Conservation (phyloP, 2,797 vertebrate species). For the Sebastes cheni region DNA sequence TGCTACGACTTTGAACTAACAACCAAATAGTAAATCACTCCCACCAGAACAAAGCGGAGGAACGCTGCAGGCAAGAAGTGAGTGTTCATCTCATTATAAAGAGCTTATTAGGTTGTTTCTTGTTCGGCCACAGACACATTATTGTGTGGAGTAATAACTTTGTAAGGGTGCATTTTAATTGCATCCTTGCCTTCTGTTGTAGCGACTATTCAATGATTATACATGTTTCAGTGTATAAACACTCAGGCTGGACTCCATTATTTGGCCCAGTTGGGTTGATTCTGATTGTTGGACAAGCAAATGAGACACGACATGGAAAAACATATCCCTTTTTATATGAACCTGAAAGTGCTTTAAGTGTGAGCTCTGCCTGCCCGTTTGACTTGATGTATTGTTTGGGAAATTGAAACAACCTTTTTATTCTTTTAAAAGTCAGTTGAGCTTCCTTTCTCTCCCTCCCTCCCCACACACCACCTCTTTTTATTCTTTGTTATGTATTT, state of each 20-base stretch:
- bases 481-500: slow-evolving; percentile 72
- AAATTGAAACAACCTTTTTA: slow-evolving; percentile 63
- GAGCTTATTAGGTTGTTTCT: slow-evolving; percentile 69
- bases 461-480: neutral
- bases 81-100: slow-evolving; percentile 62
- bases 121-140: slow-evolving; percentile 64
- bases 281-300: slow-evolving; percentile 70
- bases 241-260: slow-evolving; percentile 61
- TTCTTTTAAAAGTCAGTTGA: slow-evolving; percentile 40
- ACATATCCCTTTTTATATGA: slow-evolving; percentile 62
- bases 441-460: neutral
- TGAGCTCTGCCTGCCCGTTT: slow-evolving; percentile 55
- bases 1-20: slow-evolving; percentile 68
- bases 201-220: slow-evolving; percentile 53
- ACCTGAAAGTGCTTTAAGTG: slow-evolving; percentile 61
- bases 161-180: slow-evolving; percentile 59
- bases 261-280: slow-evolving; percentile 58
- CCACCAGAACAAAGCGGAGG: slow-evolving; percentile 47
- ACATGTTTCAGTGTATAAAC: slow-evolving; percentile 64
- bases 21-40: slow-evolving; percentile 72
- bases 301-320: slow-evolving; percentile 74
- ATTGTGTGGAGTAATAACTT: slow-evolving; percentile 59
- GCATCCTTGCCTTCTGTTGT: slow-evolving; percentile 69
- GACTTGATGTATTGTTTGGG: slow-evolving; percentile 59
- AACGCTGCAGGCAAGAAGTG: slow-evolving; percentile 42